These are phyloP conservation scores for Oscheius myriophilus DNA, from an alignment of 2,888 invertebrate species.

Conservation along the genomic window DNA sequence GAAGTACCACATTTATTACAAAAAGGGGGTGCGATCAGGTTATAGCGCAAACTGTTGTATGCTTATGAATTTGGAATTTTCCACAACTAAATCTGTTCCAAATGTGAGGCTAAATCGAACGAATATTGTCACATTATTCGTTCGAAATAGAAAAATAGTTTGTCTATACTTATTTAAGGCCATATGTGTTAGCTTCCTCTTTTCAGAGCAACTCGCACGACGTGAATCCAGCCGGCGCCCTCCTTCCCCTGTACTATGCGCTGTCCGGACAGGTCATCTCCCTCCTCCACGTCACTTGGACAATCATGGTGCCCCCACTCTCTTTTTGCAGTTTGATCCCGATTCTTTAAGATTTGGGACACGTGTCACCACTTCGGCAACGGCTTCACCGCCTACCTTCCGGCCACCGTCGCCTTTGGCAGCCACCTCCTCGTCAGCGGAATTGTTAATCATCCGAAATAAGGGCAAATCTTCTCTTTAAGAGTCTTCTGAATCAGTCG, in stretches of 20 bases:
- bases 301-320: slow-evolving; percentile 73
- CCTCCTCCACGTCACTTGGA: slow-evolving; percentile 89
- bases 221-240: slow-evolving; percentile 38
- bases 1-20: no score
- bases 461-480: slow-evolving; percentile 1
- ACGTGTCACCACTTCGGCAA: slow-evolving; percentile 42
- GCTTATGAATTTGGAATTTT: no score
- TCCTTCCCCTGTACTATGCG: slow-evolving; percentile 46
- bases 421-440: slow-evolving; percentile 40
- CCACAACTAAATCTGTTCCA: no score
- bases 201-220: slow-evolving; percentile 18
- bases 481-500: slow-evolving; percentile 38
- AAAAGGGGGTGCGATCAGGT: no score
- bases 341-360: slow-evolving; percentile 47
- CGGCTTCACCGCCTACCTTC: slow-evolving; percentile 33
- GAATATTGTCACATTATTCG: no score
- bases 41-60: no score
- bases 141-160: no score
- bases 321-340: background rate
- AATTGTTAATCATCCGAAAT: slow-evolving; percentile 30
- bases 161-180: no score
- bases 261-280: slow-evolving; percentile 42
- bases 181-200: background rate
- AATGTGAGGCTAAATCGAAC: no score
- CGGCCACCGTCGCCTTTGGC: slow-evolving; percentile 40